Evolutionary conservation across 2,113 vertebrate species (phyloP).

Genomic region (Phalacrocorax aristotelis): DNA sequence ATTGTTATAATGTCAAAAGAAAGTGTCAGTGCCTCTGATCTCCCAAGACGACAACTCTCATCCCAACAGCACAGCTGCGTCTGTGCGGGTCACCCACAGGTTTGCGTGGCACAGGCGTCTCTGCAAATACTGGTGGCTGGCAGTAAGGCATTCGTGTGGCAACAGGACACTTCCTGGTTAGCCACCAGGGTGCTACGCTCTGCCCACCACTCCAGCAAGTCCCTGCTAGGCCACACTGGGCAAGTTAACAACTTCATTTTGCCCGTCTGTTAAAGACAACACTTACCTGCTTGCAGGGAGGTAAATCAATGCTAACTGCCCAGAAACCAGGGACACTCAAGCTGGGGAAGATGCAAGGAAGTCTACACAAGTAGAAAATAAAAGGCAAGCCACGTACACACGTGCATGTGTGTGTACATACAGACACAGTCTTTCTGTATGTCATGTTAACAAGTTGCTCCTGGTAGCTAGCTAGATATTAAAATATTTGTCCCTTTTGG

Average conservation of each 20-base stretch:
- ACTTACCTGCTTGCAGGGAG: not conserved
- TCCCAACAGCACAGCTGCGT: not conserved
- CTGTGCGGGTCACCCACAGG: accelerated
- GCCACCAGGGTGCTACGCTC: not conserved
- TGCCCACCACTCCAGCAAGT: not conserved
- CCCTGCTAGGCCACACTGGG: not conserved
- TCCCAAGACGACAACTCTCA: not conserved
- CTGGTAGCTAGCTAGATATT: not conserved
- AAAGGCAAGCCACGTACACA: not conserved
- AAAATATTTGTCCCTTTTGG: not conserved
- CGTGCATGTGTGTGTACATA: accelerated
- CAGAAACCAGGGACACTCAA: not conserved
- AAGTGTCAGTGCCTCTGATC: not conserved
- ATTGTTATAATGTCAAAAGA: not conserved
- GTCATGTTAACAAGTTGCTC: not conserved
- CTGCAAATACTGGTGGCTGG: not conserved
- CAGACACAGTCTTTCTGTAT: not conserved
- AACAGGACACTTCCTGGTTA: not conserved
- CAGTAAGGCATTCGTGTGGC: not conserved
- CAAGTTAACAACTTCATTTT: not conserved
- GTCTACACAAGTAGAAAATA: not conserved
- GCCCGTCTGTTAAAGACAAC: not conserved
- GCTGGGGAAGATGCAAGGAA: not conserved
- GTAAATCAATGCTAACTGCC: not conserved
- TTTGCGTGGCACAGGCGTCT: not conserved